These are phyloP conservation scores for Anneissia japonica DNA, from an alignment of 35 echinoderm and acorn worm species.

Conservation along the genomic window DNA sequence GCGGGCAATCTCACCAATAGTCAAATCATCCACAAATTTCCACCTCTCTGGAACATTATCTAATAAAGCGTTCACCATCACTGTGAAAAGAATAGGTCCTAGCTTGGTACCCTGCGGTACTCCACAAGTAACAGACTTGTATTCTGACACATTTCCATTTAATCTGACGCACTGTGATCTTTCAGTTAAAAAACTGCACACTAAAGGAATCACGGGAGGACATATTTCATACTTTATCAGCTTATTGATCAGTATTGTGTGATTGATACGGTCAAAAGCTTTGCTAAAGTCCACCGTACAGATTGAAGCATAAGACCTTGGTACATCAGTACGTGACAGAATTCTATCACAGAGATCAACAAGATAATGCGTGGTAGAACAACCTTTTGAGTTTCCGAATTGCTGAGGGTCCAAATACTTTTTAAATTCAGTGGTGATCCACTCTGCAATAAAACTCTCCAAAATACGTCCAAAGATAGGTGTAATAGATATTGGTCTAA, in stretches of 20 bases:
- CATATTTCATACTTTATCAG: no score
- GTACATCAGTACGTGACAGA: constrained; percentile 10
- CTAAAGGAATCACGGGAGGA: background rate
- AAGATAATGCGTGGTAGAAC: constrained; percentile 23
- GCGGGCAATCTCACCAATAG: background rate
- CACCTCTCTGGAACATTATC: background rate
- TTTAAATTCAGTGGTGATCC: constrained; percentile 12
- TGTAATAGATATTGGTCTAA: constrained; percentile 14
- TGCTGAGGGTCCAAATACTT: background rate
- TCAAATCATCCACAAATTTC: constrained; percentile 17
- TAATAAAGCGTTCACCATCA: background rate
- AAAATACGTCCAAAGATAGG: constrained; percentile 7
- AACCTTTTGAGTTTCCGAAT: constrained; percentile 26
- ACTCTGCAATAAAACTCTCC: constrained; percentile 28
- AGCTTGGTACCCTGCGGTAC: constrained; percentile 1
- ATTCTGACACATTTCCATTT: no score
- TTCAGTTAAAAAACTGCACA: constrained; percentile 25
- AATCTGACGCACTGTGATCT: constrained; percentile 1
- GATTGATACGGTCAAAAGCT: constrained; percentile 26
- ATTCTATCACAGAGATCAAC: constrained; percentile 17
- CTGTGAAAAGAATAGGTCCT: background rate
- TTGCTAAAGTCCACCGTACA: constrained; percentile 21
- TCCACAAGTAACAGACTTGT: background rate
- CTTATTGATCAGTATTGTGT: background rate
- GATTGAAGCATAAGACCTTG: background rate